phyloP scores from a whole-genome alignment of 2,888 invertebrate genomes.

The Endomychus coccineus region DNA sequence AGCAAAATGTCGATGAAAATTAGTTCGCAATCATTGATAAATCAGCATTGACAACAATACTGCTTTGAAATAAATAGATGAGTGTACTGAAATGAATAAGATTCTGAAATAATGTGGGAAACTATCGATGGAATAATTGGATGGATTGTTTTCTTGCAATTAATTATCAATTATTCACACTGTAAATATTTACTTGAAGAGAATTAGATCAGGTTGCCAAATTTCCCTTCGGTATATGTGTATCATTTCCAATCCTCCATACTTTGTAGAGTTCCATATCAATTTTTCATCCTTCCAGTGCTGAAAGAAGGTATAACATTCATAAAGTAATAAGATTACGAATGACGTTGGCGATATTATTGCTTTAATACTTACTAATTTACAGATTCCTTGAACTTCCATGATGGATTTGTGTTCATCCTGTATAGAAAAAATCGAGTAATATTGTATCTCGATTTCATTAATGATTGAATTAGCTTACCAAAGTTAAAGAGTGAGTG shows the following conservation, averaged over 20 bases:
- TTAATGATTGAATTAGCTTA: slow-evolving; percentile 20
- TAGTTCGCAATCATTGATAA: too few species aligned
- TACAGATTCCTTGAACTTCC: slow-evolving; percentile 38
- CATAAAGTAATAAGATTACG: background rate
- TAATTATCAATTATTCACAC: background rate
- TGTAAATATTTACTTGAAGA: slow-evolving; percentile 41
- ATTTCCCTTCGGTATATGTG: slow-evolving; percentile 50
- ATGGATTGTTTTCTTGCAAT: background rate
- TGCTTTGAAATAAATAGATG: too few species aligned
- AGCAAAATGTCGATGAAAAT: background rate
- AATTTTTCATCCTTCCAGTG: slow-evolving; percentile 57
- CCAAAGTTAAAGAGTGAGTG: slow-evolving; percentile 32
- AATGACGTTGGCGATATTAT: slow-evolving; percentile 2
- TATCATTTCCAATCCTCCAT: slow-evolving; percentile 46
- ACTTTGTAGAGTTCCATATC: slow-evolving; percentile 53
- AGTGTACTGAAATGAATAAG: too few species aligned
- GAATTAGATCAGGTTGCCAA: slow-evolving; percentile 52
- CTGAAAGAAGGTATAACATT: slow-evolving; percentile 42
- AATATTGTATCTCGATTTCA: background rate
- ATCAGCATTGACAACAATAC: too few species aligned
- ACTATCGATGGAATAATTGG: too few species aligned
- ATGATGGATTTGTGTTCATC: slow-evolving; percentile 35
- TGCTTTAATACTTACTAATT: slow-evolving; percentile 38
- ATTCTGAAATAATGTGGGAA: too few species aligned
- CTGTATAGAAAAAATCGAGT: slow-evolving; percentile 28